phyloP scores from a whole-genome alignment of 2,888 invertebrate species.

The Oxystoma pomonae region DNA sequence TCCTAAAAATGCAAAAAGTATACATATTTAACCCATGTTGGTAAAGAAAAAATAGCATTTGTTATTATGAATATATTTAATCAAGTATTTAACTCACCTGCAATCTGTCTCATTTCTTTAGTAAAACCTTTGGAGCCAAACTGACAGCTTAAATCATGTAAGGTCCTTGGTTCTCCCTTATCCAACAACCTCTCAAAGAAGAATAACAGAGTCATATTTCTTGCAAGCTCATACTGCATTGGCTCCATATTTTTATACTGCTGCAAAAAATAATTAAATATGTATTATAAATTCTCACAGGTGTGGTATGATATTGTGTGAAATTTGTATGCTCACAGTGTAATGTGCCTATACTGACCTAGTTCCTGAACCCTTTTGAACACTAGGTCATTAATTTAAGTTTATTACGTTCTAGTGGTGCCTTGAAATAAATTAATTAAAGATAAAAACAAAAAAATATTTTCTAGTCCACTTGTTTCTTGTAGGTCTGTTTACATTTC shows the following conservation, averaged over 20 bases:
- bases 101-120: constrained; percentile 96
- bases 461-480: background rate
- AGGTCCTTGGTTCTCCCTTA: constrained; percentile 90
- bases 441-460: background rate
- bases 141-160: constrained; percentile 97
- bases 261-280: background rate
- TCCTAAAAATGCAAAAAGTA: too few relatives aligned
- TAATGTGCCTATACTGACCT: background rate
- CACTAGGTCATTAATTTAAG: background rate
- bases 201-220: constrained; percentile 95
- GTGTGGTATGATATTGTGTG: too few relatives aligned
- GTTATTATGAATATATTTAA: too few relatives aligned
- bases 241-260: constrained; percentile 67
- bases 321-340: too few relatives aligned
- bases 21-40: too few relatives aligned
- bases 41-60: too few relatives aligned
- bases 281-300: too few relatives aligned
- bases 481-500: background rate
- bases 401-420: background rate
- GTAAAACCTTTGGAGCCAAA: constrained; percentile 99
- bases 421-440: background rate
- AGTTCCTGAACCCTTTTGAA: background rate
- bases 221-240: constrained; percentile 88
- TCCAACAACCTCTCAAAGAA: constrained; percentile 98
- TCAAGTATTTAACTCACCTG: constrained; percentile 58